Evolutionary conservation across 1,140 invertebrate genomes (phyloP), one percentile per base, ranked within the genome.

Genomic region (Scaptomyza pallida): DNA sequence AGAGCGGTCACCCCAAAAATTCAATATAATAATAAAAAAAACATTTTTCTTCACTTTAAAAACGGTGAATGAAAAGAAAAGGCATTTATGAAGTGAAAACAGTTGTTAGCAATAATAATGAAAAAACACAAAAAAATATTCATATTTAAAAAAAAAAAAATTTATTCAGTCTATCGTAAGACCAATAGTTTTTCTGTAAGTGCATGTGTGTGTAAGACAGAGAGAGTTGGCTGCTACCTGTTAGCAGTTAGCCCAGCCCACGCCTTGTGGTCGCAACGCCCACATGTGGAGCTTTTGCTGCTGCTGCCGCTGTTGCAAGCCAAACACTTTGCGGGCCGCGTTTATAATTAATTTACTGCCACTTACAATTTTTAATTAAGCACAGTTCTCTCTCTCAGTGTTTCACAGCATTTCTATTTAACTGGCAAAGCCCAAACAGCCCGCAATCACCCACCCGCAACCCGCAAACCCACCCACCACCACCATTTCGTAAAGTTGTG

Each of bases 321-420:
- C 81, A 86, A 85, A 85, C 80, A 85, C 80, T 85, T 85, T 85
- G 80, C 69, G 81, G 64, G 76, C 69, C 62, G 70, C 63, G 80
- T 69, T 85, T 85, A 85, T 85, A 85, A 85, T 85, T 85, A 85
- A 85, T 85, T 85, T 85, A 85, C 80, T 85, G 80, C 80, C 80
- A 85, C 80, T 80, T 86, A 85, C 80, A 86, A 86, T 85, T 85
- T 86, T 85, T 85, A 85, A 85, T 85, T 86, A 85, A 85, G 81
- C 81, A 50, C 63, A 67, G 63, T 72, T 67, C 60, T 70, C 60
- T 26, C 23, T 26, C 23, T 5, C 5, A 64, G 17, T 40, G 45
- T 9, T 21, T 37, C 33, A 37, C 33, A 37, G 33, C 56, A 50
- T 54, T 63, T 63, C 59, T 63, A 56, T 55, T 63, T 56, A 55